A percentile compares a stretch with the other conserved stretches of the same genome.
phyloP scores from a whole-genome alignment of 2,797 vertebrate species.

The Avahi laniger region DNA sequence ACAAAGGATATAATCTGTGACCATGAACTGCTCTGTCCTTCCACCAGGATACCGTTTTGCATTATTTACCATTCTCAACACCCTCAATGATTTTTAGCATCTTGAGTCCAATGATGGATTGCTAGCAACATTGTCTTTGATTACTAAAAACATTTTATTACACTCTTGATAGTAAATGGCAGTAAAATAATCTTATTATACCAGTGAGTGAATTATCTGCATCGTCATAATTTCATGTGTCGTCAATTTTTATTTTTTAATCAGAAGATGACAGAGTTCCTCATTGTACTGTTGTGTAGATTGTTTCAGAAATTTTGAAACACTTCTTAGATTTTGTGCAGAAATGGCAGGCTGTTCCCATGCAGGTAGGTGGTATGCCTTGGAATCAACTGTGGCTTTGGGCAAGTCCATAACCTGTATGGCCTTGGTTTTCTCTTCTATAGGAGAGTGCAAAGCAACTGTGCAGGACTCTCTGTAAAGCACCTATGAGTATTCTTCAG shows the following conservation, averaged over 20 bases:
- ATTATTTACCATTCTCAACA: neutral
- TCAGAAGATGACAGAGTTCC: neutral
- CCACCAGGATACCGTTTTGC: neutral
- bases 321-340: conserved; percentile 23
- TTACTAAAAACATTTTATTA: neutral
- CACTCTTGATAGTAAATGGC: neutral
- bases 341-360: neutral
- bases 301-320: conserved; percentile 36
- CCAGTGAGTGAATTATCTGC: neutral
- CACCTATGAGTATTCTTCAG: neutral
- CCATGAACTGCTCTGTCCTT: neutral
- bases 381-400: neutral
- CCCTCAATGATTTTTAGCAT: neutral
- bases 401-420: neutral
- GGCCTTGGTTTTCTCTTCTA: neutral
- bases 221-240: neutral
- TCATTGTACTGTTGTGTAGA: neutral
- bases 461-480: neutral
- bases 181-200: neutral
- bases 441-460: neutral
- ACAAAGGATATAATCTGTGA: neutral
- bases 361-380: neutral
- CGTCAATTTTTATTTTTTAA: neutral
- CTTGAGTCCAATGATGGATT: neutral
- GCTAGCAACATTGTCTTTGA: conserved; percentile 43